Evolutionary conservation across 2,797 vertebrate species (phyloP), one percentile per base, ranked within the genome.

Genomic region (Acropternis orthonyx): DNA sequence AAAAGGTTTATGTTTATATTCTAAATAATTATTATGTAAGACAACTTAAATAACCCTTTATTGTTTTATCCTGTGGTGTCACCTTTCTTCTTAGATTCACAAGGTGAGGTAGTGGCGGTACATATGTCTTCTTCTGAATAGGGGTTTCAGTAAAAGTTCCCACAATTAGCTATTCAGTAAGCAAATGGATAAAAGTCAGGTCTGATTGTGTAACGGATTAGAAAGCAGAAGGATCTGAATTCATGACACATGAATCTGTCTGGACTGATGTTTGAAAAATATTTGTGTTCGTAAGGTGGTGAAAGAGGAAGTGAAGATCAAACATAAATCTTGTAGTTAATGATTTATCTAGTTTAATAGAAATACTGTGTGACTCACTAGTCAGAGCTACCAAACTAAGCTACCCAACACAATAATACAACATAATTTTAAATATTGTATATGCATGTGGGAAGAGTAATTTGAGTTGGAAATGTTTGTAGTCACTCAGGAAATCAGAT

Each of bases 401-500:
- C 28, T 52, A 63, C 36, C 13, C 48, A 81, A 73, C 22, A 46
- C 15, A 75, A 17, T 18, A 20, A 62, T 62, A 61, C 7, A 72
- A 27, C 24, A 67, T 16, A 8, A 18, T 66, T 54, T 84, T 79
- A 84, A 93, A 69, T 74, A 59, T 24, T 84, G 58, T 27, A 24
- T 76, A 77, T 71, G 59, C 20, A 14, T 27, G 28, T 82, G n/a
- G 30, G 44, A 88, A 79, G 83, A 59, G 27, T 67, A 93, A 76
- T 88, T 67, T 92, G 55, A 90, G 63, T 73, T 93, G 49, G 27
- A 96, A 93, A 87, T 78, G 17, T 74, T 79, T 93, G 73, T 88
- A 91, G 55, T 74, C 41, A 73, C 72, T 94, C 34, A 85, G 83
- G 20, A 93, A 96, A 93, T 92, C 76, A 93, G 63, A 86, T 92